Evolutionary conservation across 2,888 invertebrate species (phyloP), one percentile per base, ranked within the genome.

Genomic region (Mechanitis mazaeus): DNA sequence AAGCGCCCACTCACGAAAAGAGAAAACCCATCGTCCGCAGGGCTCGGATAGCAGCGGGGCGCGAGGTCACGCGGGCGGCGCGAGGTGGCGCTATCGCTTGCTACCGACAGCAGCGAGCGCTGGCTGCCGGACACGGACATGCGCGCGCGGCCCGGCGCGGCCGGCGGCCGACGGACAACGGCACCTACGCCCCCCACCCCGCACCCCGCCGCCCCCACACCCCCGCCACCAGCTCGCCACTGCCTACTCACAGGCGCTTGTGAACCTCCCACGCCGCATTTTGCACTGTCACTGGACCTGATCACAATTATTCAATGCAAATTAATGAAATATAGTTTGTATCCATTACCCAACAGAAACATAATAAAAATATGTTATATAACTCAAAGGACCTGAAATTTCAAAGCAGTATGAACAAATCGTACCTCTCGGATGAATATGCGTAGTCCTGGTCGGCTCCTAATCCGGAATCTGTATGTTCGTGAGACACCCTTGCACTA

Each of bases 371-470:
- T 50, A 42, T 53, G 12, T 58, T 35, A 53, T 35, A 20, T 38
- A 31, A 38, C 31, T 35, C n/a, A 12, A 38, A 12, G 20, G 11
- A 38, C 33, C 35, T 42, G 11, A 9, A 42, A 9, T 7, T 1
- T 9, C 42, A 42, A 33, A n/a, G 7, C 45, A 53, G 31, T 12
- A 38, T 55, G 45, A 9, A 62, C 55, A 46, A 54, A 61, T 67
- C 58, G 61, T 80, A 93, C 94, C 93, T 92, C 83, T 93, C 93
- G 42, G 93, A 93, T 66, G 93, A 93, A 81, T 94, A 93, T 46
- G 93, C 93, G 77, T 94, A 94, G 73, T 95, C 94, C 79, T 94
- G 94, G 81, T 94, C 94, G 28, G 93, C 94, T 55, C 94, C 94
- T 4, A 95, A 84, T 0, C 95, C 95, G 0, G 95, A 95, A 80